A percentile compares a stretch with the other conserved stretches of the same genome.
phyloP scores from a whole-genome alignment of 1,140 invertebrate genomes.

The Drosophila tropicalis region DNA sequence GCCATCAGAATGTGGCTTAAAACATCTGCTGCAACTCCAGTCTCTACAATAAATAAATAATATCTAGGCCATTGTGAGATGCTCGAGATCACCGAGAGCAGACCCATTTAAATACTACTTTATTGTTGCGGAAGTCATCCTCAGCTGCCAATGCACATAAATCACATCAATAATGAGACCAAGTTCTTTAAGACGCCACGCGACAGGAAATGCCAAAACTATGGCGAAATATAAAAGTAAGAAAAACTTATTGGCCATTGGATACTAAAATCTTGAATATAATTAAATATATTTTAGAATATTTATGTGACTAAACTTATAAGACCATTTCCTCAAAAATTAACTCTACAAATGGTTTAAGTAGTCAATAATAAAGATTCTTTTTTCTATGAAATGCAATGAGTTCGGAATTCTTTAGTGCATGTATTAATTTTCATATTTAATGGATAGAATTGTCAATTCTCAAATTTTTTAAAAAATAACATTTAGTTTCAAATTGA shows the following conservation, averaged over 20 bases:
- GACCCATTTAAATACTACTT: not conserved
- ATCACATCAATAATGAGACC: conserved; percentile 21
- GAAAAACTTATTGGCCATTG: not conserved
- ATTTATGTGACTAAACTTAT: no score
- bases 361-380: no score
- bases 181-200: conserved; percentile 28
- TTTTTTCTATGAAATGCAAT: no score
- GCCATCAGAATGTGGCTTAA: conserved; percentile 16
- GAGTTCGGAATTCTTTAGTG: no score
- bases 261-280: no score
- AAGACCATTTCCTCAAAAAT: no score
- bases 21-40: conserved; percentile 8
- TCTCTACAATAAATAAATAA: conserved; percentile 7
- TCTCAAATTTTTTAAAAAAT: no score
- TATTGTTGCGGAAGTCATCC: conserved; percentile 11
- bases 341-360: no score
- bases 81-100: not conserved
- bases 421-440: no score
- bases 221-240: conserved; percentile 32
- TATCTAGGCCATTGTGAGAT: conserved; percentile 3
- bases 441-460: no score
- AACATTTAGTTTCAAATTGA: no score
- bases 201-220: conserved; percentile 45
- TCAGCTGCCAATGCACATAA: conserved; percentile 31
- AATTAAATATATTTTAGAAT: not conserved